These are phyloP conservation scores for Andrena praecox DNA, from an alignment of 2,888 invertebrate genomes.

Conservation along the genomic window DNA sequence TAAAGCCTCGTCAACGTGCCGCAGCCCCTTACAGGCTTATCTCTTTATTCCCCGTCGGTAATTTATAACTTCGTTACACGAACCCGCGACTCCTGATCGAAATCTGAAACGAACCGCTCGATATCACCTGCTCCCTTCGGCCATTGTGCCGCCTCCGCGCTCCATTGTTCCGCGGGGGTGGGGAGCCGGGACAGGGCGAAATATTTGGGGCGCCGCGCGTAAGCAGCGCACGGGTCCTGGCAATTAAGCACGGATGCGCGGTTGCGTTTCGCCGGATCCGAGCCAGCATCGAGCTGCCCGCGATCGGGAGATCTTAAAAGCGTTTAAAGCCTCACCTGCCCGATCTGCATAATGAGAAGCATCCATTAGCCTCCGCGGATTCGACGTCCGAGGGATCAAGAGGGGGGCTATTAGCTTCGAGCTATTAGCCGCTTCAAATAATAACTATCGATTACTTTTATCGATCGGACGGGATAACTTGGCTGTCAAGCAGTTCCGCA, in stretches of 20 bases:
- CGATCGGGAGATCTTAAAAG: constrained; percentile 73
- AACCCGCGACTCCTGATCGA: constrained; percentile 45
- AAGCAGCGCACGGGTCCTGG: constrained; percentile 25
- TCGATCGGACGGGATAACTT: constrained; percentile 17
- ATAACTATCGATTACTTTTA: constrained; percentile 66
- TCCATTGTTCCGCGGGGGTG: constrained; percentile 13
- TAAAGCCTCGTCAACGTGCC: constrained; percentile 47
- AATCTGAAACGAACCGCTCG: constrained; percentile 52
- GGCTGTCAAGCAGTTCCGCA: not conserved
- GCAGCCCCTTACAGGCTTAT: constrained; percentile 27
- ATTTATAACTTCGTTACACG: constrained; percentile 57
- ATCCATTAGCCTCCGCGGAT: constrained; percentile 70
- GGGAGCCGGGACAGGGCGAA: not conserved
- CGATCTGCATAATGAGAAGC: constrained; percentile 77
- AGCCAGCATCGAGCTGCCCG: constrained; percentile 51
- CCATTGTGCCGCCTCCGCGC: not conserved
- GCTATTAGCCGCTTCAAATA: constrained; percentile 69
- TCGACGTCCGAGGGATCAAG: constrained; percentile 37
- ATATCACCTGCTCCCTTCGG: constrained; percentile 40
- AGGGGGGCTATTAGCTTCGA: constrained; percentile 61
- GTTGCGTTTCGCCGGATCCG: constrained; percentile 45
- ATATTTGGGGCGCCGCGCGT: constrained; percentile 34
- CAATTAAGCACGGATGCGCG: constrained; percentile 61
- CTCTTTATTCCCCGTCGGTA: constrained; percentile 48
- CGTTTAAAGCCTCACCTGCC: constrained; percentile 72